Evolutionary conservation across 2,797 vertebrate species (phyloP).

Genomic region (Arnoldichthys spilopterus): DNA sequence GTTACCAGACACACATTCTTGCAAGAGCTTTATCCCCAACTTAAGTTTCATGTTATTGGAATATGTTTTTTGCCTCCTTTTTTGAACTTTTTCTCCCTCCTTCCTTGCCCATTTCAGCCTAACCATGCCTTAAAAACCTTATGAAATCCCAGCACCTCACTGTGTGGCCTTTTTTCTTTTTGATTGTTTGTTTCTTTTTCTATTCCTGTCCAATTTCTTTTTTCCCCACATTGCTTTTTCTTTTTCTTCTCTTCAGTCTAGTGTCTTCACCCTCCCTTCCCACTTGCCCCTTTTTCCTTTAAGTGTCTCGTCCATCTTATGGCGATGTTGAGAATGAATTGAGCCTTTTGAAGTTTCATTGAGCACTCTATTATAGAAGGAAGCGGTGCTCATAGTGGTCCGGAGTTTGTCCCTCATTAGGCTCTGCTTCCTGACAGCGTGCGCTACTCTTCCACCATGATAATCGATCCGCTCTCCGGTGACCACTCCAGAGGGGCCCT

Average conservation of each 20-base stretch:
- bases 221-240: neutral
- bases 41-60: conserved; percentile 25
- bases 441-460: conserved; percentile 51
- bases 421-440: conserved; percentile 51
- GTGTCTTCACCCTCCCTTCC: conserved; percentile 6
- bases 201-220: conserved; percentile 12
- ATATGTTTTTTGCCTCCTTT: neutral
- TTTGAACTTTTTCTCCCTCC: neutral
- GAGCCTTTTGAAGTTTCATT: conserved; percentile 54
- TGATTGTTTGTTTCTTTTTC: conserved; percentile 1
- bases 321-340: conserved; percentile 39
- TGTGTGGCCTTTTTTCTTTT: neutral
- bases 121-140: neutral
- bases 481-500: conserved; percentile 56
- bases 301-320: conserved; percentile 38
- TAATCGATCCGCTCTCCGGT: conserved; percentile 58
- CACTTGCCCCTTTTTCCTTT: conserved; percentile 3
- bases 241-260: neutral
- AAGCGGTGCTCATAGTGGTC: conserved; percentile 43
- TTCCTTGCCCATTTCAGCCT: conserved; percentile 3
- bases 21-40: conserved; percentile 11
- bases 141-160: neutral
- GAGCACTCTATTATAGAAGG: conserved; percentile 54
- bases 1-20: conserved; percentile 36
- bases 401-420: conserved; percentile 58